Base-by-base conservation (phyloP, 1,140 invertebrate species). In the Drosophila pseudoananassae region DNA sequence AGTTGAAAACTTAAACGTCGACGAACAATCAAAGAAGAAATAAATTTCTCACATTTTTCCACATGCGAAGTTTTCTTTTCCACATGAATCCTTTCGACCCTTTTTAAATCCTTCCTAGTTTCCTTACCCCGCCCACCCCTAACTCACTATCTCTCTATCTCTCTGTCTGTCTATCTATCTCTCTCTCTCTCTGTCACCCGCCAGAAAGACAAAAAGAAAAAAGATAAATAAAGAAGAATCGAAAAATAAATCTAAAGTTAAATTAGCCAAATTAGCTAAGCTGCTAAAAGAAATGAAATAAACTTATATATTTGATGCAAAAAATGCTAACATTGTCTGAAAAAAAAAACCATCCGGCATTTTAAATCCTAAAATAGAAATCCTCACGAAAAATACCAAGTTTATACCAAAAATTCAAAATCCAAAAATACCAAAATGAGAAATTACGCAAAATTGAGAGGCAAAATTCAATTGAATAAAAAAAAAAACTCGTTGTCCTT, bases 221-320 rank as follows among this genome's bases (percentile, higher is more conserved):
- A 56, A 23, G 46, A 43, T 3, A 43, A 15, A 40, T 15, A 15
- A 20, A 17, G 8, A 66, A 76, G 46, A 75, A 59, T 52, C 29
- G 57, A 76, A 76, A 69, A 68, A 81, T 85, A 85, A 85, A 85
- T 85, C 81, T 68, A 81, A 85, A 85, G 81, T 85, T 85, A 85
- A 85, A 85, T 87, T 74, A 77, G 33, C 64, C 50, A 82, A 36
- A 78, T 56, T 78, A 57, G 27, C 45, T 40, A 17, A 61, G 61
- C 29, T 45, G 15, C 33, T 43, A 57, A 53, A 45, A 51, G 23
- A 76, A 58, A 40, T 63, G 23, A 53, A 40, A 53, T 54, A 74
- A 66, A 59, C 57, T 65, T 61, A 81, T 49, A 84, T 78, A 83
- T 89, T 90, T 90, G 85, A 90, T 85, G 85, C 74, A 89, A 89